Conservation (phyloP, 2,888 invertebrate species). For the Melangyna quadrimaculata region DNA sequence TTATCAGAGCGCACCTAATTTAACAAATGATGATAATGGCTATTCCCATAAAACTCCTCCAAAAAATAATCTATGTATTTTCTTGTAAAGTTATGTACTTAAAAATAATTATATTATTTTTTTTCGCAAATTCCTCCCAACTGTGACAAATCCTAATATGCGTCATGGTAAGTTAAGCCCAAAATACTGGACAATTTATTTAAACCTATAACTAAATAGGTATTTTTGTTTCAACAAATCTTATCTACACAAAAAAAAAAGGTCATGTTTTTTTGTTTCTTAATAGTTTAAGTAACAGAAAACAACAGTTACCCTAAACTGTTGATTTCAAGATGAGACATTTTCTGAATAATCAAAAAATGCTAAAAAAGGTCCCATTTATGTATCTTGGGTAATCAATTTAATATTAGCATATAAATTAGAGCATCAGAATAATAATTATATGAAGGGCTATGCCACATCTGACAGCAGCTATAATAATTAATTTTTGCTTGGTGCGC, state of each 20-base stretch:
- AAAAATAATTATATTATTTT: background rate
- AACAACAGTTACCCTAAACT: background rate
- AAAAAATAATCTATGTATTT: background rate
- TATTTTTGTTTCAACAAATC: background rate
- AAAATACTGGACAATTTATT: background rate
- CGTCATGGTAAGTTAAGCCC: background rate
- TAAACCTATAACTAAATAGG: background rate
- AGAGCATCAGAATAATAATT: slow-evolving; percentile 43
- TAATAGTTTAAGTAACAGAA: background rate
- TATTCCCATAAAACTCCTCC: background rate
- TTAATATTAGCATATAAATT: slow-evolving; percentile 32
- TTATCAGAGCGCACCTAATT: slow-evolving; percentile 12
- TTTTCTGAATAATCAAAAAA: background rate
- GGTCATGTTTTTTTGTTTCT: background rate
- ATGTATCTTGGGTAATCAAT: slow-evolving; percentile 1
- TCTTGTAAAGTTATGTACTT: background rate
- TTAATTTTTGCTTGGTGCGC: slow-evolving; percentile 34
- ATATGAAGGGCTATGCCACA: slow-evolving; percentile 30
- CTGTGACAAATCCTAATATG: background rate
- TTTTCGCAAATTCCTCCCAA: background rate
- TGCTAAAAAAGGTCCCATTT: background rate
- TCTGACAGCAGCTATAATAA: slow-evolving; percentile 35
- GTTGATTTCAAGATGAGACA: background rate
- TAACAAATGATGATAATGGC: background rate
- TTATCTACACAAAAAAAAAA: background rate